Evolutionary conservation across 2,888 invertebrate species (phyloP).

Genomic region (Dexiosoma caninum): DNA sequence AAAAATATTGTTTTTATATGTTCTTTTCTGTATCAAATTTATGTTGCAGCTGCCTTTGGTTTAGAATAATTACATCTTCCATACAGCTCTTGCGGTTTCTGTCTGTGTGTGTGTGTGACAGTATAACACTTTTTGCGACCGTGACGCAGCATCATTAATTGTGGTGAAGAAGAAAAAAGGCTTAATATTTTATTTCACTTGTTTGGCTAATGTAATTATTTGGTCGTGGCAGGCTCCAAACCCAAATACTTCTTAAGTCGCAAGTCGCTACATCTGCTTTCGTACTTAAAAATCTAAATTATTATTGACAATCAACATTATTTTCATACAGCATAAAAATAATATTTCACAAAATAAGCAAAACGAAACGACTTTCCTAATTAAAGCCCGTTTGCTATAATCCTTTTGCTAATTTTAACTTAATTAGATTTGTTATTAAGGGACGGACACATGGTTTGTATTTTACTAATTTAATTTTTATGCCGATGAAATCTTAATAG

Average conservation of each 20-base stretch:
- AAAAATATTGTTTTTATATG: slow-evolving; percentile 11
- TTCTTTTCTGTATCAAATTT: not conserved
- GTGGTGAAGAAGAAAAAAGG: not conserved
- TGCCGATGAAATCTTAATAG: too few relatives aligned
- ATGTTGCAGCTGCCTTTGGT: not conserved
- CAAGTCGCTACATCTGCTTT: slow-evolving; percentile 43
- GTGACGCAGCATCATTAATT: slow-evolving; percentile 4
- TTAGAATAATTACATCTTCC: not conserved
- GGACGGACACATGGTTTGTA: too few relatives aligned
- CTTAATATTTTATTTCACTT: not conserved
- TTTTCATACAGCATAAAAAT: not conserved
- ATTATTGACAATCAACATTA: slow-evolving; percentile 3
- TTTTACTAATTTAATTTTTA: too few relatives aligned
- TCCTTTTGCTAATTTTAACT: too few relatives aligned
- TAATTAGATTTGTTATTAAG: too few relatives aligned
- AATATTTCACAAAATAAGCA: not conserved
- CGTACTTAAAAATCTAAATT: not conserved
- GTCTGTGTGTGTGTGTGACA: not conserved
- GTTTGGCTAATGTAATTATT: slow-evolving; percentile 36
- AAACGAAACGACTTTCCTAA: not conserved
- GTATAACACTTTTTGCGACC: not conserved
- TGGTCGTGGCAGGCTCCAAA: not conserved
- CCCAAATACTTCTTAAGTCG: too few relatives aligned
- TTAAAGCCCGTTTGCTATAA: too few relatives aligned
- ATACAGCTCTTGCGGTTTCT: not conserved